Evolutionary conservation across 2,888 invertebrate genomes (phyloP).

Genomic region (Adelphocoris suturalis): DNA sequence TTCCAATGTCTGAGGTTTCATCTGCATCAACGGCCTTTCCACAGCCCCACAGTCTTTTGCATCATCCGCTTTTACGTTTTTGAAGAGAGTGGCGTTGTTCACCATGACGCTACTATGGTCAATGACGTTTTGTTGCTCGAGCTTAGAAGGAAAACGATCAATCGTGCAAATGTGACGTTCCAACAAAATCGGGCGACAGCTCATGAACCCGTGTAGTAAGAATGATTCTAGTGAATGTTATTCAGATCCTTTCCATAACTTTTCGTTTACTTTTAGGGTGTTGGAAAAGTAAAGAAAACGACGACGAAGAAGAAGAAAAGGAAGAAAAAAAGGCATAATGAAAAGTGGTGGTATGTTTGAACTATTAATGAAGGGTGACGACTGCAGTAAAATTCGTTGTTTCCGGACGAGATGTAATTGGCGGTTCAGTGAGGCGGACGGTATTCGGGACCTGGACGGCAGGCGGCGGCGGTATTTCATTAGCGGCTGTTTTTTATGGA

Average conservation of each 20-base stretch:
- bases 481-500: constrained; percentile 37
- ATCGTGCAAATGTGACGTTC: too few relatives aligned
- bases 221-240: not conserved
- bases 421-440: constrained; percentile 1
- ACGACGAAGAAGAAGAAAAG: not conserved
- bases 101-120: too few relatives aligned
- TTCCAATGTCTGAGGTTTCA: too few relatives aligned
- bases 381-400: constrained; percentile 17
- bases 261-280: too few relatives aligned
- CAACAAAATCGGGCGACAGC: not conserved
- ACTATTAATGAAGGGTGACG: not conserved
- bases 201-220: not conserved
- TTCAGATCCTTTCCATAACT: too few relatives aligned
- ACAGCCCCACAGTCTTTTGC: too few relatives aligned
- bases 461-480: constrained; percentile 29
- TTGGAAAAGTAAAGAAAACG: too few relatives aligned
- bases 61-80: too few relatives aligned
- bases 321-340: not conserved
- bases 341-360: not conserved
- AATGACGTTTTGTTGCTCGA: too few relatives aligned
- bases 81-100: too few relatives aligned
- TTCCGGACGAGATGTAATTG: constrained; percentile 34
- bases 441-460: constrained; percentile 18
- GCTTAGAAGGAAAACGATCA: not conserved
- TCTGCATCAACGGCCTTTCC: too few relatives aligned